phyloP scores from a whole-genome alignment of 1,140 invertebrate genomes.

The Octopus sinensis region DNA sequence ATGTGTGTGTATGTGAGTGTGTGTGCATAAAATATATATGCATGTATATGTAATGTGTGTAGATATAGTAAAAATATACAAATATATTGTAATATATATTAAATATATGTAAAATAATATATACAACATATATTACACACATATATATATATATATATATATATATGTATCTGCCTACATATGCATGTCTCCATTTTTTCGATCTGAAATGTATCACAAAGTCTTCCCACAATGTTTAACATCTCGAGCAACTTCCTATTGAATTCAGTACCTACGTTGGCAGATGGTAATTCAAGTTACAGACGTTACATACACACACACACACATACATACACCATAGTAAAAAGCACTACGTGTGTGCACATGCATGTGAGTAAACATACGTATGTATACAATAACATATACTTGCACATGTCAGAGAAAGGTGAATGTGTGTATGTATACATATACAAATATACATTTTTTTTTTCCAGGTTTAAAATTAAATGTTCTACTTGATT shows the following conservation, averaged over 20 bases:
- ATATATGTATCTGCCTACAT: background rate
- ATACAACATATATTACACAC: background rate
- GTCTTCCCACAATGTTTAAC: no score
- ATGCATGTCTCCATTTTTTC: background rate
- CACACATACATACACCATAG: background rate
- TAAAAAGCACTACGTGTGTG: background rate
- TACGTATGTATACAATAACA: background rate
- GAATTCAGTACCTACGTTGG: no score
- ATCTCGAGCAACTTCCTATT: no score
- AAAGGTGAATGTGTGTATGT: background rate
- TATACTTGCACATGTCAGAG: background rate
- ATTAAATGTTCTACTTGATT: background rate
- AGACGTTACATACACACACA: background rate
- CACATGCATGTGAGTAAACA: background rate
- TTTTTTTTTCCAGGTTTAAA: background rate
- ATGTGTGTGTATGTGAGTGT: background rate
- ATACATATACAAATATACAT: background rate
- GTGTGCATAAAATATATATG: background rate
- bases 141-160: conserved; percentile 5
- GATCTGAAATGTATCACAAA: no score
- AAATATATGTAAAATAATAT: no score
- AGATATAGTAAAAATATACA: no score
- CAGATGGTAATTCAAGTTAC: no score
- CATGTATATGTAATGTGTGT: background rate
- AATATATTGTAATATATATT: no score